A percentile compares a stretch with the other conserved stretches of the same genome.
Evolutionary conservation across 2,113 vertebrate species (phyloP).

Genomic region (Hemibagrus wyckioides): DNA sequence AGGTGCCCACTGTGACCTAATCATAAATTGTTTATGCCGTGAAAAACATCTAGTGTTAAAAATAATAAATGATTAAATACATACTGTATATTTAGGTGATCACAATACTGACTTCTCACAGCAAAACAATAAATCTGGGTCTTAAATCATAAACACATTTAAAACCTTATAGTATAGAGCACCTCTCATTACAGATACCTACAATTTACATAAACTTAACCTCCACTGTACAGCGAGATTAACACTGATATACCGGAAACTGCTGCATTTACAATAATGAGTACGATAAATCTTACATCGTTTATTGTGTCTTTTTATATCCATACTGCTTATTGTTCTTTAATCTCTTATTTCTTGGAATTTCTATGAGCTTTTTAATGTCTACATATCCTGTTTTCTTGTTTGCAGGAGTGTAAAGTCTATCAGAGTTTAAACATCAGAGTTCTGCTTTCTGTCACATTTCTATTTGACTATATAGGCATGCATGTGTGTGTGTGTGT

Average conservation of each 20-base stretch:
- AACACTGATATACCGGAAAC: not conserved
- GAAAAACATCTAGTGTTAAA: not conserved
- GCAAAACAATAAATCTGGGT: not conserved
- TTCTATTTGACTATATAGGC: not conserved
- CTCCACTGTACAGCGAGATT: not conserved
- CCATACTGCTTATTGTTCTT: not conserved
- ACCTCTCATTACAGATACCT: not conserved
- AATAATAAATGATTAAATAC: not conserved
- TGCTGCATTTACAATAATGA: not conserved
- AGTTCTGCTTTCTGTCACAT: not conserved
- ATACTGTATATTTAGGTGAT: not conserved
- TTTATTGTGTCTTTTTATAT: not conserved
- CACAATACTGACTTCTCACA: not conserved
- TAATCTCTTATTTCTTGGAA: not conserved
- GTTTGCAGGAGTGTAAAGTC: not conserved
- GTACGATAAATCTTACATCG: not conserved
- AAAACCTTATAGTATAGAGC: not conserved
- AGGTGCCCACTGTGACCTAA: not conserved
- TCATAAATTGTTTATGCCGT: not conserved
- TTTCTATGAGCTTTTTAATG: not conserved
- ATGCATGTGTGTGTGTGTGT: not conserved
- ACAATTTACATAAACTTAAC: not conserved
- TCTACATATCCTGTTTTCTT: not conserved
- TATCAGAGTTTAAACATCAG: not conserved
- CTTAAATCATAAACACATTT: not conserved